These are phyloP conservation scores for Clarias fuscus DNA, from an alignment of 2,797 vertebrate genomes.

Conservation along the genomic window DNA sequence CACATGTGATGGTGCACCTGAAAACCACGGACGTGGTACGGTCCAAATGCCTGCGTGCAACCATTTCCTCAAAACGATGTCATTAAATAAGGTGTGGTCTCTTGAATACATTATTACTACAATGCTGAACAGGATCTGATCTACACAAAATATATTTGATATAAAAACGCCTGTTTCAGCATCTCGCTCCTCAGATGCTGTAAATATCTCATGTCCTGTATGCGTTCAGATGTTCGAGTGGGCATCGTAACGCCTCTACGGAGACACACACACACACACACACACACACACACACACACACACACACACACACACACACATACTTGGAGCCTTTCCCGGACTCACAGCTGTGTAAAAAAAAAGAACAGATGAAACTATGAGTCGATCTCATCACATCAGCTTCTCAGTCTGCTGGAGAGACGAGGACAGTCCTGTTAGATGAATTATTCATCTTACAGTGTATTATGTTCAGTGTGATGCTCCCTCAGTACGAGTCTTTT, in stretches of 20 bases:
- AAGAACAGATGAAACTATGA: neutral
- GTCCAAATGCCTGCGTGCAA: neutral
- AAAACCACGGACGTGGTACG: neutral
- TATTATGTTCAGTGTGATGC: neutral
- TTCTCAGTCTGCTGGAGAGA: slow-evolving; percentile 5
- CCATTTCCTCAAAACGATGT: too few relatives aligned
- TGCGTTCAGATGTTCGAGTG: neutral
- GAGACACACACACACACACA: neutral
- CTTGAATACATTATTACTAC: neutral
- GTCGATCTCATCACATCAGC: neutral
- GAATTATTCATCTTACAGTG: neutral
- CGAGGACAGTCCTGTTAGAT: too few relatives aligned
- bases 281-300: too few relatives aligned
- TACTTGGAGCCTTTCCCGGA: too few relatives aligned
- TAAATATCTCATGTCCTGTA: neutral
- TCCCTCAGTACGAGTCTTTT: neutral
- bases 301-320: neutral
- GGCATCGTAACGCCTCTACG: neutral
- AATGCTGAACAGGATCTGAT: neutral
- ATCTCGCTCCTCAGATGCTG: neutral
- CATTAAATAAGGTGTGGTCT: neutral
- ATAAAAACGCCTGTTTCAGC: neutral
- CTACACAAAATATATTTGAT: neutral
- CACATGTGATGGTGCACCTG: slow-evolving; percentile 39
- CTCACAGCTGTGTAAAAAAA: too few relatives aligned